These are phyloP conservation scores for Mustelus asterias DNA, from an alignment of 2,113 vertebrate species.

Conservation along the genomic window DNA sequence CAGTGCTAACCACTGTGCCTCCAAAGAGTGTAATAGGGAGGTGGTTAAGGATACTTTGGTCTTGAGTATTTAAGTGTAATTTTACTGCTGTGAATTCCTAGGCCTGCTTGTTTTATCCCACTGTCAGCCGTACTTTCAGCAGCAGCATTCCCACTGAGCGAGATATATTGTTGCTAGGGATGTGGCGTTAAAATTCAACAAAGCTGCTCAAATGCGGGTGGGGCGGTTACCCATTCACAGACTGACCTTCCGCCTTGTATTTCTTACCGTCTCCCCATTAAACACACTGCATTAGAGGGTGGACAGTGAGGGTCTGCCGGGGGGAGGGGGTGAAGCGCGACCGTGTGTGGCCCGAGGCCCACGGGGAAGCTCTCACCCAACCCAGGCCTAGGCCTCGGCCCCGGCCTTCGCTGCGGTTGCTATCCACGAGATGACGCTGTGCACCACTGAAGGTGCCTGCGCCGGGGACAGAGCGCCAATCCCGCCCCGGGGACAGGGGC, in stretches of 20 bases:
- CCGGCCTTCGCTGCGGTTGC: not conserved
- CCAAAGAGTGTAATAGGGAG: not conserved
- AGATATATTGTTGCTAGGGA: not conserved
- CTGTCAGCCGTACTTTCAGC: not conserved
- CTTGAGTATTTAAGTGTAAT: not conserved
- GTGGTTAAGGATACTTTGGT: not conserved
- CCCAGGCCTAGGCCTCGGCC: not conserved
- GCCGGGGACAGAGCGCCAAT: not conserved
- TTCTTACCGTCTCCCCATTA: no score
- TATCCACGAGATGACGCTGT: not conserved
- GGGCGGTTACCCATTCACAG: no score
- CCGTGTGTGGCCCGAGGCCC: not conserved
- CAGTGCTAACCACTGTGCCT: no score
- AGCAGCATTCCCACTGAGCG: not conserved
- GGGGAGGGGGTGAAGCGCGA: no score
- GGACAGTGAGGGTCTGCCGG: no score
- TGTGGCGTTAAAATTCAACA: not conserved
- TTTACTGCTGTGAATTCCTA: not conserved
- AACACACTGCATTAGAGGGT: no score
- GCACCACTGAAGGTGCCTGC: not conserved
- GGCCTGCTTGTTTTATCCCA: not conserved
- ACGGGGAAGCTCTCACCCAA: no score
- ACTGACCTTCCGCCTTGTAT: not conserved
- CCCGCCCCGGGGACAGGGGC: not conserved
- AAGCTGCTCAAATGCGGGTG: not conserved